Conservation (phyloP, 2,888 invertebrate species). For the Caenorhabditis macrosperma region DNA sequence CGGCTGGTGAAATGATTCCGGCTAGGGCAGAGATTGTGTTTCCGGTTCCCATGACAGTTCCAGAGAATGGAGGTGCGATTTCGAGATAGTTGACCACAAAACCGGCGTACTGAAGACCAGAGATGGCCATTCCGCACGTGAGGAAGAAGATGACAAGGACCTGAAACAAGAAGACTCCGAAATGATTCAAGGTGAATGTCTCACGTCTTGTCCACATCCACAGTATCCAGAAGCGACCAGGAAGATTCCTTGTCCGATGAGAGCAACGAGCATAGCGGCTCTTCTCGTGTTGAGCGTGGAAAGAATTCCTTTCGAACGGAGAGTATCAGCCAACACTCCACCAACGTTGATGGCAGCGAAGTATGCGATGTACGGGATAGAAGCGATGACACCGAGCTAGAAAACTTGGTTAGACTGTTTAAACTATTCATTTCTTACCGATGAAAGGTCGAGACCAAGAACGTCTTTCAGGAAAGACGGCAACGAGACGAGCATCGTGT, state of each 20-base stretch:
- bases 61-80: slow-evolving; percentile 79
- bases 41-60: slow-evolving; percentile 78
- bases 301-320: slow-evolving; percentile 72
- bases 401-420: background rate
- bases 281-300: slow-evolving; percentile 78
- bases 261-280: slow-evolving; percentile 79
- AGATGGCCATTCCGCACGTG: slow-evolving; percentile 75
- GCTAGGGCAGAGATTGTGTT: slow-evolving; percentile 80
- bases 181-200: background rate
- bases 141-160: slow-evolving; percentile 76
- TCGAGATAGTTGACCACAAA: slow-evolving; percentile 80
- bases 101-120: slow-evolving; percentile 80
- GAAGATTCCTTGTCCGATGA: slow-evolving; percentile 79
- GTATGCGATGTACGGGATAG: slow-evolving; percentile 80
- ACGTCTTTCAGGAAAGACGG: slow-evolving; percentile 81
- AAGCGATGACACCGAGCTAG: slow-evolving; percentile 79
- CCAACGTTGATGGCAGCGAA: slow-evolving; percentile 79
- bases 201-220: slow-evolving; percentile 78
- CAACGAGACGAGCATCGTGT: slow-evolving; percentile 82
- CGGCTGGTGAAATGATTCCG: slow-evolving; percentile 78
- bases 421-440: slow-evolving; percentile 60
- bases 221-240: slow-evolving; percentile 77
- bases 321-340: slow-evolving; percentile 76
- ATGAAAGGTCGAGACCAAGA: slow-evolving; percentile 76
- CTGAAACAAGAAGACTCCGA: slow-evolving; percentile 39